Evolutionary conservation across 1,140 invertebrate genomes (phyloP).

Genomic region (Triops longicaudatus): DNA sequence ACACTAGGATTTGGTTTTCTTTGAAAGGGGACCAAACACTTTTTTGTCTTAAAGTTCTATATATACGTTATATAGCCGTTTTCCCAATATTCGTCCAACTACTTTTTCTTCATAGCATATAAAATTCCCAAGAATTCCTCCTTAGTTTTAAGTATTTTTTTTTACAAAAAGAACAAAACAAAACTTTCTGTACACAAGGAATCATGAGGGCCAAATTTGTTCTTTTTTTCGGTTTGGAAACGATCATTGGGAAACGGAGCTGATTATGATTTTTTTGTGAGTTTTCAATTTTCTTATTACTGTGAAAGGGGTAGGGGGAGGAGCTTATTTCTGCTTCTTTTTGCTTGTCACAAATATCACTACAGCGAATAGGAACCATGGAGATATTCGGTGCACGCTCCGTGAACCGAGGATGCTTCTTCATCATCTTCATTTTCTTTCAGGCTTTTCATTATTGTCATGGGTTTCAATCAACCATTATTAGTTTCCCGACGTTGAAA

Average conservation of each 20-base stretch:
- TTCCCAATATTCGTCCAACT: not conserved
- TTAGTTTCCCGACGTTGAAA: not conserved
- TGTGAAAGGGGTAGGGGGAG: not conserved
- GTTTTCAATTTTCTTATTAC: not conserved
- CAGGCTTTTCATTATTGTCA: no score
- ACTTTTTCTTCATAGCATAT: not conserved
- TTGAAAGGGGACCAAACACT: no score
- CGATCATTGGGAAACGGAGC: no score
- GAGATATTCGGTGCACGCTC: slow-evolving; percentile 25
- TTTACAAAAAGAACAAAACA: slow-evolving; percentile 18
- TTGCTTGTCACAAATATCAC: slow-evolving; percentile 27
- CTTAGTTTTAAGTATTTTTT: slow-evolving; percentile 16
- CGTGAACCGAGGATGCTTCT: slow-evolving; percentile 15
- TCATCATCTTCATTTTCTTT: no score
- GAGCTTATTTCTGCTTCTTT: slow-evolving; percentile 22
- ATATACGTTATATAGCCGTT: not conserved
- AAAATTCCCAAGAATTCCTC: not conserved
- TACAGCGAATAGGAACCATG: slow-evolving; percentile 29
- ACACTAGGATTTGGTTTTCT: no score
- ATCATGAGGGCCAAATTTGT: not conserved
- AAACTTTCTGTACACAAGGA: slow-evolving; percentile 17
- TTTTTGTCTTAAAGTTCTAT: not conserved
- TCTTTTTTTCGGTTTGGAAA: not conserved
- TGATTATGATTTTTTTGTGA: no score
- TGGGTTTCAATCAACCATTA: no score